Evolutionary conservation across 2,797 vertebrate species (phyloP), one percentile per base, ranked within the genome.

Genomic region (Nyctalus aviator): DNA sequence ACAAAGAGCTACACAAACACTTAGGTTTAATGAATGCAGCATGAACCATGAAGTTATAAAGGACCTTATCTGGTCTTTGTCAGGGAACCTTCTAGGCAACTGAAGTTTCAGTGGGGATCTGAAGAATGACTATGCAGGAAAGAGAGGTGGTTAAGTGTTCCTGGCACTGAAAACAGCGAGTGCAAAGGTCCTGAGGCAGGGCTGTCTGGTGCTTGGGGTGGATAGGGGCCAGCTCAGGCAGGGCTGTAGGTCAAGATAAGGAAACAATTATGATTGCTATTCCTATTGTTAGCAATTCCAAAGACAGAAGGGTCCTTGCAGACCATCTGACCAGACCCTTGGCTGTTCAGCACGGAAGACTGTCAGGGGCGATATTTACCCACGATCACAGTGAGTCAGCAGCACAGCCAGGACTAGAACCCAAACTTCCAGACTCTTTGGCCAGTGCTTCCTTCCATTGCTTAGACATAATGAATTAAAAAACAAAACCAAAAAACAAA

Each of bases 141-240:
- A 85, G 2, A 3, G 78, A 62, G 53, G 85, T 66, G 30, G 27
- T 12, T 62, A 37, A 77, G 53, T 82, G 66, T 73, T 76, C 53
- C 53, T 41, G 57, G 23, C 57, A 57, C 62, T 44, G 17, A 11
- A 72, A 82, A 88, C 10, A 37, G 4, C 25, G 57, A 72, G 37
- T 94, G 53, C 73, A 88, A 88, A 90, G 77, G 66, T 35, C 89
- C 77, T 57, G 78, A 84, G 55, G 76, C 50, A 83, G 66, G 57
- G n/a, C 62, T 44, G 53, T 48, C 41, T 50, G 25, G 35, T 46
- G 23, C 41, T 90, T 72, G 66, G 44, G 30, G 23, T 62, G 55
- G 55, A 50, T 1, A 35, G 59, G 35, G 48, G 64, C 3, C 7
- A 79, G 53, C 50, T 46, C 23, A 50, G 82, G 48, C 15, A 37